Evolutionary conservation across 2,888 invertebrate species (phyloP), one percentile per base, ranked within the genome.

Genomic region (Phengaris alcon): DNA sequence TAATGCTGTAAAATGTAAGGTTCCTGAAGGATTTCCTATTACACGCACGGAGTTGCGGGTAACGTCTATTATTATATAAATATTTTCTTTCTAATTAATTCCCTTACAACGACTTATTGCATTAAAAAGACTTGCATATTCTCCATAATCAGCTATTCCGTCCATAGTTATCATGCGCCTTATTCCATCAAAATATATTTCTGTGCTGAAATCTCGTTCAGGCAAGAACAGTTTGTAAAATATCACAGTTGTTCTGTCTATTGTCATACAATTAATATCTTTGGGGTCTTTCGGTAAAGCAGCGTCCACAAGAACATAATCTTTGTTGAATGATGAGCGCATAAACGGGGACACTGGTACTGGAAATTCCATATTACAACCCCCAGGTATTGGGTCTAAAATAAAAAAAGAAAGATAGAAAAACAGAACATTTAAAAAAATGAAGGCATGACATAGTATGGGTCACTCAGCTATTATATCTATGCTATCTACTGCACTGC

Each of bases 331-430:
- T 0, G 76, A 89, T 79, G 79, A 89, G 80, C 70, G 84, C 82
- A 95, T 91, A 82, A 93, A 96, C 0, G 97, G 96, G 9, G 96
- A 94, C 78, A 94, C 91, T 79, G 94, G 89, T 15, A 94, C 83
- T 64, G 94, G 87, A 79, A 95, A 95, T 81, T 96, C 96, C 94
- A 96, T 93, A 82, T 96, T 97, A 84, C 97, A 97, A 22, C 96
- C 97, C 59, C 97, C 97, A 22, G 97, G 97, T 79, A 96, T 89
- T 0, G 97, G 97, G 84, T 95, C 97, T 97, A 87, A 77, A 91
- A 86, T 74, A 73, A 15, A 15, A 22, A 22, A 15, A 6, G 12
- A 35, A 5, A 35, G 8, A 15, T 64, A 15, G 13, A 64, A 22
- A 64, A 35, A 64, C 13, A n/a, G 55, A 55, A 55, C n/a, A 55